Evolutionary conservation across 2,113 vertebrate genomes (phyloP), one percentile per base, ranked within the genome.

Genomic region (Hemichromis elongatus): DNA sequence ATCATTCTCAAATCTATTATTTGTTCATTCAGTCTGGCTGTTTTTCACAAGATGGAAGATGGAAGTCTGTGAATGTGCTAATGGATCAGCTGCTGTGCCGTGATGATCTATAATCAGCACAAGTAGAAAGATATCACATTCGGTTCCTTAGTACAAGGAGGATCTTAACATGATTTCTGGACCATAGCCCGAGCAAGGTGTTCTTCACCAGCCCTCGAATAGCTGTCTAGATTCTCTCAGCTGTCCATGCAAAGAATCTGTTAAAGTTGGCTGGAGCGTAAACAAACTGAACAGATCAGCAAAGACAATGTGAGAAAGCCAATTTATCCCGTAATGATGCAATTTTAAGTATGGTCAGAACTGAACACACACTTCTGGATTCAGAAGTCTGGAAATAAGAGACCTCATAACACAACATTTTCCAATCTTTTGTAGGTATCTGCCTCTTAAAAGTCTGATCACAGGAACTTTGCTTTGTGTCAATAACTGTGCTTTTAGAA

Each of bases 41-140:
- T 57, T 89, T 24, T 55, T 82, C 52, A 66, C 9, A 28, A 87
- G 77, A 78, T n/a, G 37, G 79, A 77, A 40, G 52, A 30, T 56
- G 18, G 52, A 75, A 89, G 85, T 89, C 82, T 50, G 52, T 37
- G 85, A 83, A 75, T 56, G 84, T 82, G 84, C 83, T 91, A 88
- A 92, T 90, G 89, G 83, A 55, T 52, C 42, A 52, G 59, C 79
- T 19, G 26, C 56, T 45, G 77, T 87, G 66, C 79, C n/a, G 33
- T 78, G 70, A 57, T 81, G 45, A 82, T 81, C 52, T 86, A 55
- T 88, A 88, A 92, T 88, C 70, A 93, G 77, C 53, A 47, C 77
- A 26, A 28, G 9, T 80, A 75, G 73, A 86, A 87, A 66, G 77
- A 86, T 68, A 87, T 88, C 56, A 81, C 82, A 85, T 40, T 83